A percentile compares a stretch with the other conserved stretches of the same genome.
These are phyloP conservation scores for Poeciliopsis presidionis DNA, from an alignment of 2,797 vertebrate genomes.

Conservation along the genomic window DNA sequence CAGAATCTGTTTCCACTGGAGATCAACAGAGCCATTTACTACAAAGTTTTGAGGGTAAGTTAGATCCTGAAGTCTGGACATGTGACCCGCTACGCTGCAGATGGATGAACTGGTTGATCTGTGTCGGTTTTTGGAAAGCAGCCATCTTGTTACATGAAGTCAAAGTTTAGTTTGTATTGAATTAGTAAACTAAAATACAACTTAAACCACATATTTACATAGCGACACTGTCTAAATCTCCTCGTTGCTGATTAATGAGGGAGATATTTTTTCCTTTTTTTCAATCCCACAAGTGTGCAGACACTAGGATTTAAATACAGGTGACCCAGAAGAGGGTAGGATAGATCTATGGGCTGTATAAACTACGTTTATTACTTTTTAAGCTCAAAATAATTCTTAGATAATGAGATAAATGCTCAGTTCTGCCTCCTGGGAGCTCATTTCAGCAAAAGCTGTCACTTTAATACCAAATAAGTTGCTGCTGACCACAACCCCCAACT, in stretches of 20 bases:
- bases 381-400: too few species aligned
- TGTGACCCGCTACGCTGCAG: background rate
- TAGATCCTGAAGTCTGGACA: background rate
- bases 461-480: too few species aligned
- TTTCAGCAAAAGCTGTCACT: too few species aligned
- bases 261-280: background rate
- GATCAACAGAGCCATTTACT: slow-evolving; percentile 94
- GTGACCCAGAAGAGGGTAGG: background rate
- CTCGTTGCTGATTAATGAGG: background rate
- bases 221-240: background rate
- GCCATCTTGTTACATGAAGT: background rate
- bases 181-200: background rate
- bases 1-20: slow-evolving; percentile 94
- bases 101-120: background rate
- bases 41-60: slow-evolving; percentile 91
- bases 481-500: too few species aligned
- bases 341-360: too few species aligned
- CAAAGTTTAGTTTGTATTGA: background rate
- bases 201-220: background rate
- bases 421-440: too few species aligned
- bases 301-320: background rate
- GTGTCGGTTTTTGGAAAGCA: background rate
- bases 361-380: too few species aligned
- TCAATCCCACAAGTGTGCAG: background rate
- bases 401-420: too few species aligned